Base-by-base conservation (phyloP, 2,797 vertebrate genomes). In the Centropyge bicolor region DNA sequence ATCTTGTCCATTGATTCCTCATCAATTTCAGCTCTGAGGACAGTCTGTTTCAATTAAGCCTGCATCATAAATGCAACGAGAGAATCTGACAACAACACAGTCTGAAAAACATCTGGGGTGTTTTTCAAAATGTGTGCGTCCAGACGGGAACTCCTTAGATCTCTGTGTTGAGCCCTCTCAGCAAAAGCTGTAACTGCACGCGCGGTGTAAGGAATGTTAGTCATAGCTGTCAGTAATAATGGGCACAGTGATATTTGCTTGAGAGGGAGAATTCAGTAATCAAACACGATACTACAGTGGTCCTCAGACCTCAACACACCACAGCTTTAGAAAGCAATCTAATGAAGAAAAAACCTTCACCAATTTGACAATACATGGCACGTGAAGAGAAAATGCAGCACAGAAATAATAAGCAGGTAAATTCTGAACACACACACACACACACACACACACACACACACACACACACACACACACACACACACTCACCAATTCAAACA, bases 41-140 rank as follows among this genome's bases (percentile, higher is more conserved):
- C 76, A 67, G 70, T 60, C 80, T 81, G 85, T 87, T 92, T 88
- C 85, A 91, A 93, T 94, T 93, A 94, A 87, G 76, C 52, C 79
- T 63, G 71, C 62, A 86, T 88, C 66, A 82, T 38, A 81, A 84
- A 90, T 85, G 64, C 69, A 73, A 60, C 57, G 63, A 78, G 31
- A 65, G 85, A 82, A 86, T 85, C 71, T 76, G 81, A 85, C 78
- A 78, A 91, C 88, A 76, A 57, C 74, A 73, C 59, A 61, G 63
- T 76, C 70, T 81, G 48, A 85, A 78, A 75, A 85, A 89, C 83
- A 90, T 90, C 85, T 91, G 69, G 61, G 62, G 48, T 38, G 24
- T 71, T 77, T 78, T 89, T 89, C 51, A 86, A 69, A 78, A 78
- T 17, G 13, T 60, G 78, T 71, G 70, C 31, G 5, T 77, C 78